Percentiles rank a stretch among this genome's conserved stretches.
These are phyloP conservation scores for Tineola bisselliella DNA, from an alignment of 2,888 invertebrate species.

Conservation along the genomic window DNA sequence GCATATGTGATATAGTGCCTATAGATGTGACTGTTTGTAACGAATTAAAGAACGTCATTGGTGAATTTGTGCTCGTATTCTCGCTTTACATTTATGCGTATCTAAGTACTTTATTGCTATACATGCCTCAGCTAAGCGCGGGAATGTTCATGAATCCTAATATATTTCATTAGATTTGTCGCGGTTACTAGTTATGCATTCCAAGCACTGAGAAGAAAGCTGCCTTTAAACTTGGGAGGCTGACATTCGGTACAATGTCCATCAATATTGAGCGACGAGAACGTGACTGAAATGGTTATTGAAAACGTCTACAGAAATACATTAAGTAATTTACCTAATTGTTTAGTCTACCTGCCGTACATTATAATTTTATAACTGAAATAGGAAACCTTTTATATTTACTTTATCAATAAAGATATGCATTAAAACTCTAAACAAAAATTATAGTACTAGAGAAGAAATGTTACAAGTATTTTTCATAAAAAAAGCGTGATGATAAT, in stretches of 20 bases:
- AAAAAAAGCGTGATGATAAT: background rate
- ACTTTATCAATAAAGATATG: no score
- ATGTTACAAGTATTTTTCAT: background rate
- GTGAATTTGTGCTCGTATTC: constrained; percentile 5
- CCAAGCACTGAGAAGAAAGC: background rate
- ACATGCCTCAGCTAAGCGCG: background rate
- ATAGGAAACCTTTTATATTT: no score
- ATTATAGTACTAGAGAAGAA: background rate
- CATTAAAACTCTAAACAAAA: no score
- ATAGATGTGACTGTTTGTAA: background rate
- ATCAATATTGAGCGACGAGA: background rate
- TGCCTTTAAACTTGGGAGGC: background rate
- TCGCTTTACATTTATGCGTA: background rate
- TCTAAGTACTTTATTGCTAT: background rate
- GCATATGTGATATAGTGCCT: background rate
- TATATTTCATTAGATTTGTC: constrained; percentile 9
- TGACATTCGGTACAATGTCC: constrained; percentile 5
- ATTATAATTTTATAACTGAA: background rate
- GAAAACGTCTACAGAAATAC: background rate
- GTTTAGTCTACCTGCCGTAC: background rate
- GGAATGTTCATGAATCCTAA: constrained; percentile 1
- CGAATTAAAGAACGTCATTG: background rate
- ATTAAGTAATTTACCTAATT: background rate
- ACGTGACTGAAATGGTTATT: constrained; percentile 6
- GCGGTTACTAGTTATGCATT: constrained; percentile 4